Conservation (phyloP, 2,797 vertebrate species). For the Poecile montanus region DNA sequence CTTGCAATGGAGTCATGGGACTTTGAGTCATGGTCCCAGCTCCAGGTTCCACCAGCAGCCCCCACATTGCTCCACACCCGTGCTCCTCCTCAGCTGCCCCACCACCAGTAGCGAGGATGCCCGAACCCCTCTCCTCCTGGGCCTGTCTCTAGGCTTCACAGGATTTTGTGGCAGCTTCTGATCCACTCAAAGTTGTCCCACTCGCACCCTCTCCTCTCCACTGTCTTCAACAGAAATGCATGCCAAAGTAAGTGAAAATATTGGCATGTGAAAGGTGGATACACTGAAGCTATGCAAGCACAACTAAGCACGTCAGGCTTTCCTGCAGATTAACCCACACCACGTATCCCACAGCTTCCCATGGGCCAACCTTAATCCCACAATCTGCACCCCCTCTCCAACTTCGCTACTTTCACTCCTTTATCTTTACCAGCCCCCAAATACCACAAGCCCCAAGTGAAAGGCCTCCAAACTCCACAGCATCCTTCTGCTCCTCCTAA, state of each 20-base stretch:
- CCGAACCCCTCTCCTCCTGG: background rate
- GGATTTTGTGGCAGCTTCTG: background rate
- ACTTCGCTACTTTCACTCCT: background rate
- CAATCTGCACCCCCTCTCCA: background rate
- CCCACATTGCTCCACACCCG: background rate
- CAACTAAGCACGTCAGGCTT: background rate
- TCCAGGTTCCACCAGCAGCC: slow-evolving; percentile 10
- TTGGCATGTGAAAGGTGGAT: background rate
- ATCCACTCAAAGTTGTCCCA: background rate
- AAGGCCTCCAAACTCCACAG: background rate
- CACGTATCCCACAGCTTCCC: background rate
- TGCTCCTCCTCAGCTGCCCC: background rate
- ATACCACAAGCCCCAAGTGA: background rate
- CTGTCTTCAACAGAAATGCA: background rate
- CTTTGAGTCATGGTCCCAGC: slow-evolving; percentile 42
- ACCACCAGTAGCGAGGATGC: fast-evolving
- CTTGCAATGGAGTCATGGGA: slow-evolving; percentile 53
- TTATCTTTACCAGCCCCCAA: background rate
- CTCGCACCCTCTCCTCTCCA: background rate
- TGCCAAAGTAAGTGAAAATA: background rate
- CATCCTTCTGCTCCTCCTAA: background rate
- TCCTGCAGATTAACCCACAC: background rate
- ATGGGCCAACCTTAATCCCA: background rate
- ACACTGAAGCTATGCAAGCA: background rate
- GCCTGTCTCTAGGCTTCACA: background rate